phyloP scores from a whole-genome alignment of 2,113 vertebrate genomes.

The Pseudopipra pipra region DNA sequence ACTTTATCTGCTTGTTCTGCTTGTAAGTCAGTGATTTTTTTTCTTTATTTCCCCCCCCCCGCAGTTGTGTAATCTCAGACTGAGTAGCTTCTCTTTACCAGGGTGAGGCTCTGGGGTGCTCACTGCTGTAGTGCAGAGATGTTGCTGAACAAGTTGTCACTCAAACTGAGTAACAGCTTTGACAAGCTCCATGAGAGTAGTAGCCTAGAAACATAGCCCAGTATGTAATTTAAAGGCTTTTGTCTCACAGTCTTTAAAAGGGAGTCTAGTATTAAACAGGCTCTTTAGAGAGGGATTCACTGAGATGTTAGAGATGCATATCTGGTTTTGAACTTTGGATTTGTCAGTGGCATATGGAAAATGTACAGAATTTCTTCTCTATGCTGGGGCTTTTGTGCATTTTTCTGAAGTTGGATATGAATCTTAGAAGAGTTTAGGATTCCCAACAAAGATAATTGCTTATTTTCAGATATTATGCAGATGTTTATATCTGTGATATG shows the following conservation, averaged over 20 bases:
- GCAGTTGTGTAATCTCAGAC: neutral
- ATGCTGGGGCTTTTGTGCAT: neutral
- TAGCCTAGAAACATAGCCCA: neutral
- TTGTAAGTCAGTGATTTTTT: neutral
- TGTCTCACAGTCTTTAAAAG: neutral
- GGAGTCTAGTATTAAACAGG: neutral
- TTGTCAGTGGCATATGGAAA: neutral
- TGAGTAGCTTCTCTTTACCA: neutral
- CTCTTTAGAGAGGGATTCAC: neutral
- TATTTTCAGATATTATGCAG: neutral
- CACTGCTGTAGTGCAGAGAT: neutral
- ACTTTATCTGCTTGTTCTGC: neutral
- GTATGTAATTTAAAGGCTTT: neutral
- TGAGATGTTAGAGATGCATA: neutral
- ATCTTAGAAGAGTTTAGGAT: neutral
- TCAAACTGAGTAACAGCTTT: neutral
- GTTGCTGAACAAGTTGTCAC: neutral
- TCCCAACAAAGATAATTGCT: neutral
- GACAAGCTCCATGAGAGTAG: accelerated
- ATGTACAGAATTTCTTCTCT: neutral
- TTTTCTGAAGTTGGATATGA: neutral
- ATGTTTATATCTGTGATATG: neutral
- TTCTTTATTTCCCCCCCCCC: neutral
- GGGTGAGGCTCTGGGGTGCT: neutral
- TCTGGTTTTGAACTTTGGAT: neutral